Evolutionary conservation across 2,797 vertebrate species (phyloP).

Genomic region (Microctenopoma steveboyesi): DNA sequence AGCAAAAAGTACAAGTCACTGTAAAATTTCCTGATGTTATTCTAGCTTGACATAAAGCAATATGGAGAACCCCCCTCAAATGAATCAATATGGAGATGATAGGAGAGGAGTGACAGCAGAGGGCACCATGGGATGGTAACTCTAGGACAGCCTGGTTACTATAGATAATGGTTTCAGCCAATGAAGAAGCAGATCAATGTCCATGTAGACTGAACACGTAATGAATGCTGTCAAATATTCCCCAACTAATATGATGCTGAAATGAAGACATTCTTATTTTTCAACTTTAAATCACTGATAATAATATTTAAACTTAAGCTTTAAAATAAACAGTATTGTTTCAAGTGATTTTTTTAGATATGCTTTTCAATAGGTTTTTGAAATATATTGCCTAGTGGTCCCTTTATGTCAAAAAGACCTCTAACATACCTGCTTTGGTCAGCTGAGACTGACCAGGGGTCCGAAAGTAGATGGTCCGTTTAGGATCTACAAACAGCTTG

Average conservation of each 20-base stretch:
- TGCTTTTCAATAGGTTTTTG: neutral
- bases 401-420: conserved; percentile 49
- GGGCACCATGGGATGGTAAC: conserved; percentile 77
- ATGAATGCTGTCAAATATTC: conserved; percentile 37
- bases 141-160: conserved; percentile 61
- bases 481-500: conserved; percentile 96
- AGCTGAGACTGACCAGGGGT: conserved; percentile 91
- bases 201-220: conserved; percentile 50
- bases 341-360: neutral
- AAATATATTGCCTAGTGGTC: conserved; percentile 2
- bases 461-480: conserved; percentile 93
- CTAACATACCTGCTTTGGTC: conserved; percentile 98
- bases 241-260: conserved; percentile 36
- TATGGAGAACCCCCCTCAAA: conserved; percentile 61
- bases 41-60: conserved; percentile 57
- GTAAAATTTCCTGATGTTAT: conserved; percentile 54
- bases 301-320: conserved; percentile 8
- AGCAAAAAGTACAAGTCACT: conserved; percentile 57
- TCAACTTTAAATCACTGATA: conserved; percentile 17
- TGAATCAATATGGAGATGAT: conserved; percentile 78
- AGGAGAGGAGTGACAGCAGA: conserved; percentile 69
- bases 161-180: conserved; percentile 69
- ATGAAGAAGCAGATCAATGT: conserved; percentile 67
- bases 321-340: conserved; percentile 19
- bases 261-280: conserved; percentile 6